Evolutionary conservation across 2,888 invertebrate species (phyloP).

Genomic region (Drosophila phalerata): DNA sequence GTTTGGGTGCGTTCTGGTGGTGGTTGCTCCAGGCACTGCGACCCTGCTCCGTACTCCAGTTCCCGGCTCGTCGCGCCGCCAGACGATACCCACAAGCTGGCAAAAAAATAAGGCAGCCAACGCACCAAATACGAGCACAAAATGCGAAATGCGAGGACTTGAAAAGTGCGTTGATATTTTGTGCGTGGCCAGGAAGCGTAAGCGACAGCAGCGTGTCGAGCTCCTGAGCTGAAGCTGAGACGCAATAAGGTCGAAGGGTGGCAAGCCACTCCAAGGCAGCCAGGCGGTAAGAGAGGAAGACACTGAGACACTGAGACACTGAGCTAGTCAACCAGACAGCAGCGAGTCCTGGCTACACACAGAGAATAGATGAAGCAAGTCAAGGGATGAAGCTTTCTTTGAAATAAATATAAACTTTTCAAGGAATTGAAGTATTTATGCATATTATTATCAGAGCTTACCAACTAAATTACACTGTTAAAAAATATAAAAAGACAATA

Average conservation of each 20-base stretch:
- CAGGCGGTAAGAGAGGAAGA: not conserved
- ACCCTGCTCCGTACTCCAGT: constrained; percentile 16
- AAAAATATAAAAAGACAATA: not conserved
- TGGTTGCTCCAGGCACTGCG: constrained; percentile 54
- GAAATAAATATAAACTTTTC: not conserved
- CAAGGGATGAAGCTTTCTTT: not conserved
- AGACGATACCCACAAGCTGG: constrained; percentile 75
- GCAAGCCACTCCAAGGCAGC: constrained; percentile 25
- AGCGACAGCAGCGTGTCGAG: constrained; percentile 55
- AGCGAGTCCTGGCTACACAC: constrained; percentile 34
- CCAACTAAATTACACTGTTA: not conserved
- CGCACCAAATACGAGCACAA: constrained; percentile 65
- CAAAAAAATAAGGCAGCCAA: constrained; percentile 55
- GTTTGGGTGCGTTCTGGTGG: constrained; percentile 42
- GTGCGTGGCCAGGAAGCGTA: constrained; percentile 72
- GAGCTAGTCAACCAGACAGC: constrained; percentile 20
- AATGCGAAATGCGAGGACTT: constrained; percentile 53
- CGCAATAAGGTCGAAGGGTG: constrained; percentile 57
- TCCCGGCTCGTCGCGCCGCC: constrained; percentile 69
- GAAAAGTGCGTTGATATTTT: constrained; percentile 72
- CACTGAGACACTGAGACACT: not conserved
- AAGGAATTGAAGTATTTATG: not conserved
- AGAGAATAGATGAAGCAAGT: constrained; percentile 18
- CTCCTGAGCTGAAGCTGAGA: constrained; percentile 60
- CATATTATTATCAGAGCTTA: not conserved